Evolutionary conservation across 2,797 vertebrate species (phyloP).

Genomic region (Megalops cyprinoides): DNA sequence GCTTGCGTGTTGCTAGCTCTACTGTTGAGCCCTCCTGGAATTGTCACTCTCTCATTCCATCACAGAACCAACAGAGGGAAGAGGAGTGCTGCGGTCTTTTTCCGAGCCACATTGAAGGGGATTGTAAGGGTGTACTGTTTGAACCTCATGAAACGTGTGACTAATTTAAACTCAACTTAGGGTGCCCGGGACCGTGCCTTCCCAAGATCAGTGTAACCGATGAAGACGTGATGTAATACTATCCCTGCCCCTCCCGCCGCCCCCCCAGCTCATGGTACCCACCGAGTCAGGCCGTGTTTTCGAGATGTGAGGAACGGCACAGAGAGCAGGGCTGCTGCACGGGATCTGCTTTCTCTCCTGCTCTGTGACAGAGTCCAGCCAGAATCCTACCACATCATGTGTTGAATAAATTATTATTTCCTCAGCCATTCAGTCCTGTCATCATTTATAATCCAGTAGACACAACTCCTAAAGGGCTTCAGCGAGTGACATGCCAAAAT

Average conservation of each 20-base stretch:
- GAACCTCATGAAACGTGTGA: not conserved
- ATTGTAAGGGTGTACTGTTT: not conserved
- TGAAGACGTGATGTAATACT: not conserved
- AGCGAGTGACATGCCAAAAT: too few species aligned
- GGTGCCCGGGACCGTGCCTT: not conserved
- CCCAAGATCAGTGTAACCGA: not conserved
- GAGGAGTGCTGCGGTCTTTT: not conserved
- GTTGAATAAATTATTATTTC: not conserved
- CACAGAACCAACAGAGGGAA: too few species aligned
- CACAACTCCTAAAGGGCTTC: not conserved
- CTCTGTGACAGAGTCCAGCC: too few species aligned
- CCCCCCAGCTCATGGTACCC: not conserved
- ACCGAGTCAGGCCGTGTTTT: not conserved
- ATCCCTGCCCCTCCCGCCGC: not conserved
- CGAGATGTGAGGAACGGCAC: not conserved
- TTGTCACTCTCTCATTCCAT: conserved; percentile 41
- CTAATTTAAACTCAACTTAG: not conserved
- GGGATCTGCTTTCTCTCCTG: not conserved
- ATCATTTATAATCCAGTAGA: conserved; percentile 6
- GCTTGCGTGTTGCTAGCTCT: too few species aligned
- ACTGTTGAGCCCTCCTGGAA: too few species aligned
- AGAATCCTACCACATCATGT: not conserved
- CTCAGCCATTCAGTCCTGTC: not conserved
- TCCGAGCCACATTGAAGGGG: not conserved
- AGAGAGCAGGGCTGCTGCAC: not conserved